These are phyloP conservation scores for Drosophila quasianomalipes DNA, from an alignment of 2,888 invertebrate species.

Conservation along the genomic window DNA sequence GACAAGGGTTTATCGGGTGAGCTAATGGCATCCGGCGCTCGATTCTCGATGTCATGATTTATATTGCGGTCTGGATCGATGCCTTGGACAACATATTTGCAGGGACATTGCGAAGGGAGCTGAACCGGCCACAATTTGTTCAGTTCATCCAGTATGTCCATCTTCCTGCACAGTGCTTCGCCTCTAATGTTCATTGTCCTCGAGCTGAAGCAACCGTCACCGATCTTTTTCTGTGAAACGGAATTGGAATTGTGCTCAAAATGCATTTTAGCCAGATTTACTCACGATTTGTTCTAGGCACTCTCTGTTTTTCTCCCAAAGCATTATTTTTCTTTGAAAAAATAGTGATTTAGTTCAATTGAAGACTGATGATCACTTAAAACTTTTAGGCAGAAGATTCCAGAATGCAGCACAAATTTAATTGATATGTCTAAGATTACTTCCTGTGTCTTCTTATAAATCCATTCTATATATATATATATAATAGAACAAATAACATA, in stretches of 20 bases:
- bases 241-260: neutral
- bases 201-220: neutral
- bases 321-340: neutral
- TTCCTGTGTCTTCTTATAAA: neutral
- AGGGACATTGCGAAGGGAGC: neutral
- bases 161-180: neutral
- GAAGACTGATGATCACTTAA: neutral
- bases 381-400: neutral
- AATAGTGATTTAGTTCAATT: neutral
- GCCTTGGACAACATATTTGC: slow-evolving; percentile 1
- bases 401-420: neutral
- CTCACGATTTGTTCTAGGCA: neutral
- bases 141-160: neutral
- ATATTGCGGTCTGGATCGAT: neutral
- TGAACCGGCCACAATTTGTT: slow-evolving; percentile 1
- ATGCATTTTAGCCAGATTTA: neutral
- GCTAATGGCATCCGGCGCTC: neutral
- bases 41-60: neutral
- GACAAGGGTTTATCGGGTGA: neutral
- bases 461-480: neutral
- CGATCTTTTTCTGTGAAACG: neutral
- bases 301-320: neutral
- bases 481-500: no score
- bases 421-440: neutral
- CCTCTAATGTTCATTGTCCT: neutral